A percentile compares a stretch with the other conserved stretches of the same genome.
Conservation (phyloP, 1,140 invertebrate genomes). For the Ylistrum balloti region DNA sequence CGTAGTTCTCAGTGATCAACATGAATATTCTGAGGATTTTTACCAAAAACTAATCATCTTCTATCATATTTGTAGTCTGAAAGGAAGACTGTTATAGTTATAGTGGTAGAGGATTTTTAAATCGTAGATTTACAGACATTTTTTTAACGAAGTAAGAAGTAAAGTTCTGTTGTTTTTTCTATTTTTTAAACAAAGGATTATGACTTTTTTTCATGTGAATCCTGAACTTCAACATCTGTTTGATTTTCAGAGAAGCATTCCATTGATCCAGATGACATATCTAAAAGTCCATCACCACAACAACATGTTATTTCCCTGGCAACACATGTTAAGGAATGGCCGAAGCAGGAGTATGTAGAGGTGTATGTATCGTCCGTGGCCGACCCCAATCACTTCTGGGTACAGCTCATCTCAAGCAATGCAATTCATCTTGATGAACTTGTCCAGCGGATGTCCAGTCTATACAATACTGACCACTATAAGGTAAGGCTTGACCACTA, state of each 20-base stretch:
- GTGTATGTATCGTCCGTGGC: conserved; percentile 62
- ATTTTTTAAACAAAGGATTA: too few relatives aligned
- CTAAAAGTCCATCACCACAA: neutral
- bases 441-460: conserved; percentile 49
- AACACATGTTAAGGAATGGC: conserved; percentile 78
- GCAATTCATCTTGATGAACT: conserved; percentile 56
- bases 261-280: neutral
- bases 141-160: too few relatives aligned
- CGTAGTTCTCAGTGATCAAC: too few relatives aligned
- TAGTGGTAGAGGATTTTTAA: too few relatives aligned
- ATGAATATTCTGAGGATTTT: too few relatives aligned
- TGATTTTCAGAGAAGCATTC: neutral
- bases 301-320: conserved; percentile 69
- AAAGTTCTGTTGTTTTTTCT: too few relatives aligned
- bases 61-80: too few relatives aligned
- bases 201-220: too few relatives aligned
- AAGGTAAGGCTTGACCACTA: conserved; percentile 44
- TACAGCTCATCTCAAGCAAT: conserved; percentile 55
- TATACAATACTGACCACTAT: conserved; percentile 52
- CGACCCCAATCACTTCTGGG: conserved; percentile 55
- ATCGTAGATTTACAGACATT: too few relatives aligned
- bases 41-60: too few relatives aligned
- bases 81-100: too few relatives aligned
- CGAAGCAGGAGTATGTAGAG: conserved; percentile 53
- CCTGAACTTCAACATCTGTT: neutral